Percentiles rank a stretch among this genome's conserved stretches.
These are phyloP conservation scores for Eumerus sabulonum DNA, from an alignment of 2,888 invertebrate genomes.

Conservation along the genomic window DNA sequence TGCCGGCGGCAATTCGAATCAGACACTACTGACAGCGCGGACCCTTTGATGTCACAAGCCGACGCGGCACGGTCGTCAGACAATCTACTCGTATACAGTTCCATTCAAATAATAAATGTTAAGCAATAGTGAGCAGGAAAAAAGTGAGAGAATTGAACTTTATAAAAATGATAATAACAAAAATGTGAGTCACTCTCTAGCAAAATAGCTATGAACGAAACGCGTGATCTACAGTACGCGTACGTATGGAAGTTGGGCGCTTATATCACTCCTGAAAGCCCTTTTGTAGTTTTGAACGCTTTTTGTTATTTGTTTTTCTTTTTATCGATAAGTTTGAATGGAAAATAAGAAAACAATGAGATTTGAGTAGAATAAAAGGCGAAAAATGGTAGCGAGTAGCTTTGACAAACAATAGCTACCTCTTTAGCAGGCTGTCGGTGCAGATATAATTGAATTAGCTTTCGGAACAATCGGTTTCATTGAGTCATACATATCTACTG, in stretches of 20 bases:
- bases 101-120: constrained; percentile 50
- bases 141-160: constrained; percentile 9
- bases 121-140: constrained; percentile 43
- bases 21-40: constrained; percentile 14
- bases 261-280: constrained; percentile 10
- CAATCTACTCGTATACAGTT: neutral
- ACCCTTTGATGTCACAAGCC: constrained; percentile 57
- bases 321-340: constrained; percentile 29
- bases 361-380: constrained; percentile 37
- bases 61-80: constrained; percentile 9
- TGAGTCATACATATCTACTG: constrained; percentile 35
- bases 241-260: too few species aligned
- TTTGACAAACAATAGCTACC: constrained; percentile 65
- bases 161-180: constrained; percentile 10
- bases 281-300: constrained; percentile 28
- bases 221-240: too few species aligned
- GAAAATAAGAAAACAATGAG: constrained; percentile 28
- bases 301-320: constrained; percentile 17
- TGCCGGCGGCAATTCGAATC: constrained; percentile 47
- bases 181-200: constrained; percentile 24
- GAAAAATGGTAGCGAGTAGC: constrained; percentile 59
- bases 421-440: constrained; percentile 45
- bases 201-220: constrained; percentile 20
- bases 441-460: constrained; percentile 50
- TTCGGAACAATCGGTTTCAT: constrained; percentile 22